phyloP scores from a whole-genome alignment of 2,113 vertebrate species.

The Sinocyclocheilus anophthalmus region DNA sequence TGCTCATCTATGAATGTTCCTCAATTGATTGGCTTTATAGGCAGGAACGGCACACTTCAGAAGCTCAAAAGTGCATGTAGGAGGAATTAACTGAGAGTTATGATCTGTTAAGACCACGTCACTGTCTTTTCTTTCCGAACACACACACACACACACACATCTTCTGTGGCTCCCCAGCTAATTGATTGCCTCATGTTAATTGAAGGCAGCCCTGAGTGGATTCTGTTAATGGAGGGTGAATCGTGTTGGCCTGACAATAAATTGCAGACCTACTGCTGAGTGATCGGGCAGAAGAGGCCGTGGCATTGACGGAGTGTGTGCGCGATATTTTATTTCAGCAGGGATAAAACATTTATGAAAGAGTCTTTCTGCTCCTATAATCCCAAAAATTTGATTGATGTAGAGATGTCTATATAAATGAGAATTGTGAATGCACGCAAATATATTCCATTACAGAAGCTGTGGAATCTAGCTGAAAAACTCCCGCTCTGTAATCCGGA shows the following conservation, averaged over 20 bases:
- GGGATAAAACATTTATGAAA: constrained; percentile 38
- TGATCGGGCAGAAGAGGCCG: constrained; percentile 60
- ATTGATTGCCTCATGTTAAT: constrained; percentile 75
- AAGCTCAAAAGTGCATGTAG: constrained; percentile 12
- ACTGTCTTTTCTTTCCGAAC: neutral
- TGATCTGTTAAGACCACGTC: constrained; percentile 34
- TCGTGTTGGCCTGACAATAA: constrained; percentile 66
- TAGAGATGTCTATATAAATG: constrained; percentile 25
- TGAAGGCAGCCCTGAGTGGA: constrained; percentile 71
- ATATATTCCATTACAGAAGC: constrained; percentile 26
- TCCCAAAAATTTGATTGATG: constrained; percentile 18
- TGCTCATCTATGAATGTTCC: neutral
- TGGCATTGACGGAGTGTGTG: constrained; percentile 50
- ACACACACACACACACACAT: constrained; percentile 28
- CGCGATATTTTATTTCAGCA: constrained; percentile 13
- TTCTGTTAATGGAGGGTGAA: constrained; percentile 73
- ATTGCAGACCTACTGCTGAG: constrained; percentile 60
- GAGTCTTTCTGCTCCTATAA: constrained; percentile 13
- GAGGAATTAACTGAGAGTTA: constrained; percentile 36
- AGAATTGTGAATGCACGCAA: neutral
- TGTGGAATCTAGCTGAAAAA: constrained; percentile 17
- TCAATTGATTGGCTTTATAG: constrained; percentile 9
- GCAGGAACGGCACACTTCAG: neutral
- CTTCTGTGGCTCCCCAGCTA: constrained; percentile 59
- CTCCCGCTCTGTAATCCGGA: constrained; percentile 33